Base-by-base conservation (phyloP, 2,888 invertebrate genomes). In the Meteorus cinctellus region DNA sequence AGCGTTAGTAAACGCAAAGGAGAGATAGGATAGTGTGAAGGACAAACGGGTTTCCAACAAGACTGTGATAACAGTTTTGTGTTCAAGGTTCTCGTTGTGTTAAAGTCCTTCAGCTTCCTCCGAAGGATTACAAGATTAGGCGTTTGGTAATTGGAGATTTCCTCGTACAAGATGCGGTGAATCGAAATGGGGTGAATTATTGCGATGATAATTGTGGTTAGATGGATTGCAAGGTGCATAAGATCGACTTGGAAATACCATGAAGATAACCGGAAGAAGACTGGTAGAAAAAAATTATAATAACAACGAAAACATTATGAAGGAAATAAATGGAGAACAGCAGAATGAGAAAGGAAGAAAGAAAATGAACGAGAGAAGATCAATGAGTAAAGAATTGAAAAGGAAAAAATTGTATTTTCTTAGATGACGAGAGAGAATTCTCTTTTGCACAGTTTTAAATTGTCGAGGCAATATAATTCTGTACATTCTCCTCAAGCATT, bases 401-500 rank as follows among this genome's bases (percentile, higher is more conserved):
- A 34, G 55, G 66, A 60, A 71, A 62, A 71, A 62, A 55, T 41
- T 60, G 60, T 65, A 51, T 73, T 45, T 16, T 66, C 66, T 66
- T 73, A 36, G 55, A 73, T 73, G 72, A 66, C 19, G 55, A 55
- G 55, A 55, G 55, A 55, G 55, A 55, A 19, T 19, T 48, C 51
- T 66, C 66, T 51, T 72, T 55, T 66, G 66, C 72, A 51, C 55
- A 55, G 19, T 65, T 73, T 73, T 31, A 41, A 55, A 55, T 74
- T 69, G 48, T 51, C 70, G 36, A 63, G 69, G 74, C 60, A 45
- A 69, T 66, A 74, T 74, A 74, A 69, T 69, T 41, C 62, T 48
- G 69, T 55, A 34, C 74, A 74, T 74, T 74, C 74, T 69, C 59
- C 36, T 1, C 41, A 55, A 29, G 63, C 59, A 16, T 31, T 81